Base-by-base conservation (phyloP, 2,113 vertebrate genomes). In the Tychaedon coryphoeus region DNA sequence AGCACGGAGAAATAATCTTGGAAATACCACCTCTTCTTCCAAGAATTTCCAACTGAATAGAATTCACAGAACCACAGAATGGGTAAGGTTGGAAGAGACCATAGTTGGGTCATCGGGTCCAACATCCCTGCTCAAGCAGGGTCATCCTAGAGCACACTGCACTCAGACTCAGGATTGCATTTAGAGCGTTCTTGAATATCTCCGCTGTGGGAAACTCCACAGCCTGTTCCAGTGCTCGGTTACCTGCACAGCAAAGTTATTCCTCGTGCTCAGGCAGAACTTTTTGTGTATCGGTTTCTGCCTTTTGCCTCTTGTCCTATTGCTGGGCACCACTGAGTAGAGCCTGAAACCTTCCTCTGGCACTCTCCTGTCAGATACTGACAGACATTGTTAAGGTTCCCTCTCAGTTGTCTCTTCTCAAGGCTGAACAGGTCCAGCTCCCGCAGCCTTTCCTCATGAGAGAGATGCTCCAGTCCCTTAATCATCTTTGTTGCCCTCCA, bases 401-500 rank as follows among this genome's bases (percentile, higher is more conserved):
- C 19, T 67, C 53, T 53, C 51, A 51, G n/a, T 34, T 1, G 1
- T 38, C 14, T 53, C 0, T 45, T 66, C 38, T 67, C 29, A 10
- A 60, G 13, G 24, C 24, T 53, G 12, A 67, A 40, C 13, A 53
- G 45, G 3, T 17, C 13, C 53, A 34, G 38, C 16, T 42, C 1
- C 19, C 24, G 31, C 42, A 72, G 66, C 3, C 31, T 22, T 60
- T 45, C 53, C 33, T 18, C 0, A 0, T n/a, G 8, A 25, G 16
- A 58, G 45, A 45, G 53, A 18, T 81, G 24, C 11, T 74, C 24
- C 28, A 66, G 16, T 0, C 28, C 24, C 53, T 16, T 3, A 4
- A 33, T 7, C 36, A 43, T 33, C 14, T 60, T 66, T n/a, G 19
- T 2, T 5, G 13, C n/a, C 11, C 28, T 81, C 38, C 33, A 12